Conservation (phyloP, 2,797 vertebrate species). For the Anas georgica region DNA sequence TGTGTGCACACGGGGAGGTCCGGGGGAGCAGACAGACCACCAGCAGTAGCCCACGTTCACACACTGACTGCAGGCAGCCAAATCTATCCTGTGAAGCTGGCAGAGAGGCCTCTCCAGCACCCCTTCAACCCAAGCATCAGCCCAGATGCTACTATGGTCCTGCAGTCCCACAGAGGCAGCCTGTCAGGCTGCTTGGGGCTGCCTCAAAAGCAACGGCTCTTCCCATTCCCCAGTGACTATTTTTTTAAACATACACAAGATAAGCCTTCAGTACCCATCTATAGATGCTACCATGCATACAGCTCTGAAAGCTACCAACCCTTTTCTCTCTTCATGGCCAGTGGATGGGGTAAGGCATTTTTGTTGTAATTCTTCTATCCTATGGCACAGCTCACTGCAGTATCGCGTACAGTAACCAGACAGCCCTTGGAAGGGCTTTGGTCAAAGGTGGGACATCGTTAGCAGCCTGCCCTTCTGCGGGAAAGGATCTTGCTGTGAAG, state of each 20-base stretch:
- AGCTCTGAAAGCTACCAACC: not conserved
- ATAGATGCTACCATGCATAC: fast-evolving
- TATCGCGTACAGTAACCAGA: not conserved
- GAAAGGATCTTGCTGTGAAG: not conserved
- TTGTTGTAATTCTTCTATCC: not conserved
- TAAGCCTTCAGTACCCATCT: not conserved
- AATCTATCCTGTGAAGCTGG: not conserved
- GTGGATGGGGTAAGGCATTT: not conserved
- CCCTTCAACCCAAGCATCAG: not conserved
- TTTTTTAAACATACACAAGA: not conserved
- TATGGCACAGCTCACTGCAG: not conserved
- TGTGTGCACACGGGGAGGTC: not conserved
- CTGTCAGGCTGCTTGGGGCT: not conserved
- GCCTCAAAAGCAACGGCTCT: not conserved
- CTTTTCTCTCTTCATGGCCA: not conserved
- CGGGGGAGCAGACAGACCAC: not conserved
- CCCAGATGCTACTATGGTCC: not conserved
- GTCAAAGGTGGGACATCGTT: not conserved
- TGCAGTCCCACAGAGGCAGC: not conserved
- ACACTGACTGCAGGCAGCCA: not conserved
- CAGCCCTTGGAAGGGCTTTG: not conserved
- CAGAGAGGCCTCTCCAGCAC: not conserved
- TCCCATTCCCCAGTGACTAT: not conserved
- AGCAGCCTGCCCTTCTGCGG: not conserved
- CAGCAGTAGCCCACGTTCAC: not conserved